These are phyloP conservation scores for Leptobrachium ailaonicum DNA, from an alignment of 2,113 vertebrate species.

Conservation along the genomic window DNA sequence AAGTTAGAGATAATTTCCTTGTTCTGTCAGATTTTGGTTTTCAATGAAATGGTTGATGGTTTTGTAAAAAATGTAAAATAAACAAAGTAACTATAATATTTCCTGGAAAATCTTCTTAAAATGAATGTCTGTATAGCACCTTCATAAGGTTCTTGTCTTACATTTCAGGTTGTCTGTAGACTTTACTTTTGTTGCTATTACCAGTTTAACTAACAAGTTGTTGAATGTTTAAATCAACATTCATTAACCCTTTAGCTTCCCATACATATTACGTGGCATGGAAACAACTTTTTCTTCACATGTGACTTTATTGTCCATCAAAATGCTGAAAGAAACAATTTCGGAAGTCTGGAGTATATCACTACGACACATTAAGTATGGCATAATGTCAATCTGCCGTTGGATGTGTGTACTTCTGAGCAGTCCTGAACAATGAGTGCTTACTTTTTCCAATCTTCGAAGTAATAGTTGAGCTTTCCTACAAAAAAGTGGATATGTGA, in stretches of 20 bases:
- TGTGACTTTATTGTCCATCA: conserved; percentile 86
- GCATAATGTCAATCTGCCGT: conserved; percentile 89
- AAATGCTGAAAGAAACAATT: conserved; percentile 82
- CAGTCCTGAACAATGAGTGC: conserved; percentile 83
- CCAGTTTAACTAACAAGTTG: not conserved
- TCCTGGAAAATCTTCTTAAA: no score
- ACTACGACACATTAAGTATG: conserved; percentile 87
- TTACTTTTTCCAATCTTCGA: conserved; percentile 86
- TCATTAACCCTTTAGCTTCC: conserved; percentile 95
- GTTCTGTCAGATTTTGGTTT: no score
- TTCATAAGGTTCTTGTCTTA: no score
- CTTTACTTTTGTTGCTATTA: not conserved
- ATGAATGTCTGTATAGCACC: no score
- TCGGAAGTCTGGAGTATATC: conserved; percentile 80
- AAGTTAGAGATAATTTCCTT: no score
- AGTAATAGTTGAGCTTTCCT: conserved; percentile 96
- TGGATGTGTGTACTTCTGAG: conserved; percentile 91
- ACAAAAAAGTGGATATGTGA: conserved; percentile 4
- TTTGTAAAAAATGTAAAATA: no score
- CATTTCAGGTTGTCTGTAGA: no score
- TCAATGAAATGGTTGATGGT: no score
- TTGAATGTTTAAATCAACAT: conserved; percentile 9
- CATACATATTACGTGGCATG: conserved; percentile 92
- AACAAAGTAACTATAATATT: no score
- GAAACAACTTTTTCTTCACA: conserved; percentile 95